Percentiles rank a stretch among this genome's conserved stretches.
These are phyloP conservation scores for Syndactyla subalaris DNA, from an alignment of 2,797 vertebrate species.

Conservation along the genomic window DNA sequence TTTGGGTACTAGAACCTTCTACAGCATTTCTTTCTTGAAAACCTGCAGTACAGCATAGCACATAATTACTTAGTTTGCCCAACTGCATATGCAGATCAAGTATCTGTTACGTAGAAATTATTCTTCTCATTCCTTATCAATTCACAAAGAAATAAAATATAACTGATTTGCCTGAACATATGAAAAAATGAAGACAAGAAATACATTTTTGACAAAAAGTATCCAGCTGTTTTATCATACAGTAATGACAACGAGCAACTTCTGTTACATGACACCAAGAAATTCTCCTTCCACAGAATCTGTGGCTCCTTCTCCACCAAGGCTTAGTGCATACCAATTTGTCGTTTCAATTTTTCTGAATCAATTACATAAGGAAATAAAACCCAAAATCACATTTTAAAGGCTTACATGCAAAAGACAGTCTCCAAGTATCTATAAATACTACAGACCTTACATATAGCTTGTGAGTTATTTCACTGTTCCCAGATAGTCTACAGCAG, in stretches of 20 bases:
- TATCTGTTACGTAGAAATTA: not conserved
- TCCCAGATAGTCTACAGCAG: not conserved
- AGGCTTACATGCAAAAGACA: accelerated
- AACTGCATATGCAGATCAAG: not conserved
- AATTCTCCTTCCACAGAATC: not conserved
- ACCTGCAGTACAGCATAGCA: not conserved
- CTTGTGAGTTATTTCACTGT: not conserved
- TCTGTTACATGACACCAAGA: not conserved
- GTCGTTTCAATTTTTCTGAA: not conserved
- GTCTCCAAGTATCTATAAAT: not conserved
- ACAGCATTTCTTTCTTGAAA: conserved; percentile 35
- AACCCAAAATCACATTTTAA: too few relatives aligned
- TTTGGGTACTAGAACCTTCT: not conserved
- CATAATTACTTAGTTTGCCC: not conserved
- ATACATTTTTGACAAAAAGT: not conserved
- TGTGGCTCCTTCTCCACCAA: not conserved
- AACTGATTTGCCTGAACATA: not conserved
- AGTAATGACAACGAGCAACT: not conserved
- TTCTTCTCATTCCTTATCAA: not conserved
- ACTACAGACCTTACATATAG: not conserved
- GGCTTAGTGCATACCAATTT: not conserved
- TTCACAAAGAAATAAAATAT: not conserved
- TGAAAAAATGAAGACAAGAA: accelerated
- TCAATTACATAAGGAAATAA: not conserved
- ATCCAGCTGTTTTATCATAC: not conserved